Evolutionary conservation across 2,888 invertebrate species (phyloP).

Genomic region (Heliconius charithonia): DNA sequence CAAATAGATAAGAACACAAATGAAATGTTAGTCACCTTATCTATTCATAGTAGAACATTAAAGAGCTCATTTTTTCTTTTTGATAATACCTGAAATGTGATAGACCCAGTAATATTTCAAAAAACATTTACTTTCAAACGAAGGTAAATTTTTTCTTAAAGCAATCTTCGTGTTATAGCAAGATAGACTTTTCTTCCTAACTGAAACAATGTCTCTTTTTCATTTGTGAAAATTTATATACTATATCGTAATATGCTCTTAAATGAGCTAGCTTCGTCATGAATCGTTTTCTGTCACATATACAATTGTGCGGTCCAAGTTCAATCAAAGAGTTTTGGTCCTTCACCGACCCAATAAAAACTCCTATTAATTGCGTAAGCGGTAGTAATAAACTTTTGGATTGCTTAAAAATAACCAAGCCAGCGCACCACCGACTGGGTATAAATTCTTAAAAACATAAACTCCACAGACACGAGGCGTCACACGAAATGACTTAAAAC

Average conservation of each 20-base stretch:
- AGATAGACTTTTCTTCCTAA: background rate
- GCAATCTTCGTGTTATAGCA: no score
- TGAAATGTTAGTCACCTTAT: background rate
- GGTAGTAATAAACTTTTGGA: conserved; percentile 81
- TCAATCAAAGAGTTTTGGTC: conserved; percentile 74
- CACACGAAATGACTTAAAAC: conserved; percentile 54
- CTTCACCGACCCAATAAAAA: conserved; percentile 81
- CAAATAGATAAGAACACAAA: background rate
- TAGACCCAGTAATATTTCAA: background rate
- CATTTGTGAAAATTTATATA: background rate
- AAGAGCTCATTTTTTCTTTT: background rate
- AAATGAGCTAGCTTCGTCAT: background rate
- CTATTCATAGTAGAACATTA: background rate
- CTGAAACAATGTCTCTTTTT: background rate
- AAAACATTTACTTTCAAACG: background rate
- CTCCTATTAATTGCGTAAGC: conserved; percentile 82
- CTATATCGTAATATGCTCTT: background rate
- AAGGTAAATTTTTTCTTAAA: no score
- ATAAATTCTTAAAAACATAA: conserved; percentile 84
- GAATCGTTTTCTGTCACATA: conserved; percentile 11
- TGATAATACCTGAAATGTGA: background rate
- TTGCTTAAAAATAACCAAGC: conserved; percentile 79
- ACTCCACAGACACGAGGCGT: conserved; percentile 58
- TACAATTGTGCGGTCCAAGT: conserved; percentile 36
- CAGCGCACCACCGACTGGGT: conserved; percentile 68